These are phyloP conservation scores for Eilema caniola DNA, from an alignment of 2,888 invertebrate species.

Conservation along the genomic window DNA sequence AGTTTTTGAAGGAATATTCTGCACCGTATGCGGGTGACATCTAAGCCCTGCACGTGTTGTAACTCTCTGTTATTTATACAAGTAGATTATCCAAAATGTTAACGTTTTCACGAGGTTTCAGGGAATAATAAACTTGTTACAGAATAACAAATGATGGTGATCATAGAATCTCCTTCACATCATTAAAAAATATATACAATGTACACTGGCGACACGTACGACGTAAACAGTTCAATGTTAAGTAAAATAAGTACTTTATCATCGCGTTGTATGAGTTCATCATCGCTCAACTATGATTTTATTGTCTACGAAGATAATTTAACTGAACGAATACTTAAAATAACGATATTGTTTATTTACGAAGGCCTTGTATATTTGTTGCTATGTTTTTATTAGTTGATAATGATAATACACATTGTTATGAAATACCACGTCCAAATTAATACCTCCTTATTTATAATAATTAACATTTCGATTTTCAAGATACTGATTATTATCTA, in stretches of 20 bases:
- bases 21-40: too few relatives aligned
- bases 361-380: conserved; percentile 39
- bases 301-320: conserved; percentile 40
- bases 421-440: neutral
- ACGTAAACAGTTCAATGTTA: neutral
- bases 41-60: too few relatives aligned
- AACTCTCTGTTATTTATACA: neutral
- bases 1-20: too few relatives aligned
- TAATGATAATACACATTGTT: conserved; percentile 24
- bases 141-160: conserved; percentile 1
- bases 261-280: conserved; percentile 41
- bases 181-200: neutral
- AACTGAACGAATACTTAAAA: conserved; percentile 35
- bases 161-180: neutral
- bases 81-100: neutral
- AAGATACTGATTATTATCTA: conserved; percentile 3
- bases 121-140: conserved; percentile 4
- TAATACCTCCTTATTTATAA: neutral
- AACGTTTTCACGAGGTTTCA: neutral
- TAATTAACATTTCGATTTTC: conserved; percentile 2
- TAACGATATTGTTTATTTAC: conserved; percentile 35
- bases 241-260: conserved; percentile 20
- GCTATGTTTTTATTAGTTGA: conserved; percentile 44
- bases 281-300: conserved; percentile 36
- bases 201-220: neutral